Percentiles rank a stretch among this genome's conserved stretches.
These are phyloP conservation scores for Plumapathes pennacea DNA, from an alignment of 92 coral and sea anemone genomes.

Conservation along the genomic window DNA sequence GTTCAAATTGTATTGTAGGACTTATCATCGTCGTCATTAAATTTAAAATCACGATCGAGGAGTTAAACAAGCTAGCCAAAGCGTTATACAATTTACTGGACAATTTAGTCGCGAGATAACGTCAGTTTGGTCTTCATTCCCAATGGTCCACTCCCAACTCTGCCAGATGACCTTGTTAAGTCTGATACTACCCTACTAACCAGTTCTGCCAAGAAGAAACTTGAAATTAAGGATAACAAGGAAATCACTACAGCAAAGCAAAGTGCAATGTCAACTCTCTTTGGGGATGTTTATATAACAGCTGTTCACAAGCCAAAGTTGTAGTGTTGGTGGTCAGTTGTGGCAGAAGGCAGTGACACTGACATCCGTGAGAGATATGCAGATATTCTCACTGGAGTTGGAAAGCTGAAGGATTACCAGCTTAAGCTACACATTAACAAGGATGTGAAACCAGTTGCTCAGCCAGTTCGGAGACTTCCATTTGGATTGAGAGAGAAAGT, in stretches of 20 bases:
- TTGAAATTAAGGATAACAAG: slow-evolving; percentile 3
- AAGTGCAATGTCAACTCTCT: slow-evolving; percentile 39
- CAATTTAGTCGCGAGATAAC: no score
- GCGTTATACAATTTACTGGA: no score
- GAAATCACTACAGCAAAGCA: slow-evolving; percentile 1
- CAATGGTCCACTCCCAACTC: slow-evolving; percentile 13
- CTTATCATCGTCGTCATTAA: no score
- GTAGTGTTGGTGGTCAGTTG: no score
- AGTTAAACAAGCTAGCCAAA: no score
- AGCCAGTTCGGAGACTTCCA: slow-evolving; percentile 29
- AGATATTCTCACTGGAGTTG: slow-evolving; percentile 37
- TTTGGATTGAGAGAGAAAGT: slow-evolving; percentile 44
- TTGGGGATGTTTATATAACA: slow-evolving; percentile 22
- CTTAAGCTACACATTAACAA: slow-evolving; percentile 37
- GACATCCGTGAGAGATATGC: slow-evolving; percentile 14
- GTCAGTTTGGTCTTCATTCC: no score
- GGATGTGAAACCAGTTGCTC: slow-evolving; percentile 34
- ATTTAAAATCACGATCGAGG: no score
- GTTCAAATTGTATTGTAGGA: no score
- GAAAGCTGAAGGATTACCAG: slow-evolving; percentile 44
- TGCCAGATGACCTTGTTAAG: slow-evolving; percentile 11
- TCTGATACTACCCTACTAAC: slow-evolving; percentile 1
- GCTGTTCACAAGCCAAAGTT: slow-evolving; percentile 22
- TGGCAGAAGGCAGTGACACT: slow-evolving; percentile 24
- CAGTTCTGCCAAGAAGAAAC: slow-evolving; percentile 22